Evolutionary conservation across 2,888 invertebrate genomes (phyloP).

Genomic region (Oxytorus armatus): DNA sequence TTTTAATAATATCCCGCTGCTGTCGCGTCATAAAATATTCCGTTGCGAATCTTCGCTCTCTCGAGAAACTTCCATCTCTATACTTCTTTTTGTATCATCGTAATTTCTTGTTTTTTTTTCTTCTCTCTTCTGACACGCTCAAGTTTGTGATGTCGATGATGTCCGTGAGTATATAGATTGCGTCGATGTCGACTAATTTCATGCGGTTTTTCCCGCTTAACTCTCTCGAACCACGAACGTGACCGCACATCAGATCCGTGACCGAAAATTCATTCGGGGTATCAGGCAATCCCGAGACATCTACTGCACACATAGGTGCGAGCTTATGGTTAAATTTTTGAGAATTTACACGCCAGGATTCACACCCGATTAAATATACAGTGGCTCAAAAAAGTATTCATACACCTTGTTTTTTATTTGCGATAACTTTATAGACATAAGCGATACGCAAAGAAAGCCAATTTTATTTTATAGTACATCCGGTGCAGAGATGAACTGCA

Average conservation of each 20-base stretch:
- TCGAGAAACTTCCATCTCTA: constrained; percentile 6
- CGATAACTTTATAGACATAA: too few relatives aligned
- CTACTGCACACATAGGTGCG: constrained; percentile 26
- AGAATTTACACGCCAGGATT: constrained; percentile 45
- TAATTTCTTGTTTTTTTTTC: not conserved
- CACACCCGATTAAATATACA: constrained; percentile 8
- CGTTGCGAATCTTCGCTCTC: constrained; percentile 22
- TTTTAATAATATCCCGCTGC: constrained; percentile 59
- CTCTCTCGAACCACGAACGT: constrained; percentile 72
- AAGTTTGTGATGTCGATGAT: constrained; percentile 37
- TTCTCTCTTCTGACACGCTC: constrained; percentile 14
- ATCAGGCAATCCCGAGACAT: constrained; percentile 63
- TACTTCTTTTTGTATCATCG: constrained; percentile 5
- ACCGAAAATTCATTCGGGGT: constrained; percentile 65
- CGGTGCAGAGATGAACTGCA: too few relatives aligned
- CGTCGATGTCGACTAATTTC: constrained; percentile 47
- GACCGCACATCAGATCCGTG: constrained; percentile 74
- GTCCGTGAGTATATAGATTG: too few relatives aligned
- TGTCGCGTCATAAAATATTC: constrained; percentile 56
- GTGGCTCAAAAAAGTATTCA: too few relatives aligned
- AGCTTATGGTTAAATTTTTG: constrained; percentile 47
- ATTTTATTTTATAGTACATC: too few relatives aligned
- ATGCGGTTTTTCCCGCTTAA: constrained; percentile 47
- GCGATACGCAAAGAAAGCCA: too few relatives aligned
- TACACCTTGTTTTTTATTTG: too few relatives aligned